A percentile compares a stretch with the other conserved stretches of the same genome.
These are phyloP conservation scores for Eulemur macaco DNA, from an alignment of 2,113 vertebrate species.

Conservation along the genomic window DNA sequence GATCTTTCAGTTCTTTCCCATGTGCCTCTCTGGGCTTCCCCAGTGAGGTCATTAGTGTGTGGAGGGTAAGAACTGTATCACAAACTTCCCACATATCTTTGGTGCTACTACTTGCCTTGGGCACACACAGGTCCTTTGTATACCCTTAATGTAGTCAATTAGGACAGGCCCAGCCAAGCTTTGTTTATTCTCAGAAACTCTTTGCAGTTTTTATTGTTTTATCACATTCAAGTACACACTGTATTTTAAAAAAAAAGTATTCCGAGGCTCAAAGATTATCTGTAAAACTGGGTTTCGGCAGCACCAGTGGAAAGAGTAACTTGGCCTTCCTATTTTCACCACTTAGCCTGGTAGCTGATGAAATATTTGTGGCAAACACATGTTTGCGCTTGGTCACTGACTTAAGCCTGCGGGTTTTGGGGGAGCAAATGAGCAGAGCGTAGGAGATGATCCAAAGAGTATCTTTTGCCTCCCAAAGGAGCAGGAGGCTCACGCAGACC, in stretches of 20 bases:
- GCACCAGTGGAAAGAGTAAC: slow-evolving; percentile 9
- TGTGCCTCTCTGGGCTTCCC: slow-evolving; percentile 14
- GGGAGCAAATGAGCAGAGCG: background rate
- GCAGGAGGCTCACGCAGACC: background rate
- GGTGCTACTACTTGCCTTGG: background rate
- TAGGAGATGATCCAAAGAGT: background rate
- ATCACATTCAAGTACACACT: background rate
- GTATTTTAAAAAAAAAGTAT: background rate
- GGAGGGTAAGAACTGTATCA: background rate
- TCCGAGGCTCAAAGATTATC: background rate
- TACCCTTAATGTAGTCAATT: background rate
- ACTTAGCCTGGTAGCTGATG: background rate
- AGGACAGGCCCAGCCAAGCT: background rate
- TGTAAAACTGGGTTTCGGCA: background rate
- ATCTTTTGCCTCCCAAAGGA: background rate
- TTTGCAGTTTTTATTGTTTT: slow-evolving; percentile 15
- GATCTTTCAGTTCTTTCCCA: background rate
- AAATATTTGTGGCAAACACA: slow-evolving; percentile 51
- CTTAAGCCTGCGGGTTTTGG: background rate
- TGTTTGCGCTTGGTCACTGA: slow-evolving; percentile 20
- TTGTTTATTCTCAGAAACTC: background rate
- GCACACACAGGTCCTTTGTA: background rate
- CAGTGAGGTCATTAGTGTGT: background rate
- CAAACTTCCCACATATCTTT: background rate
- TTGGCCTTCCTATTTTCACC: background rate